These are phyloP conservation scores for Cotesia typhae DNA, from an alignment of 1,140 invertebrate genomes.

Conservation along the genomic window DNA sequence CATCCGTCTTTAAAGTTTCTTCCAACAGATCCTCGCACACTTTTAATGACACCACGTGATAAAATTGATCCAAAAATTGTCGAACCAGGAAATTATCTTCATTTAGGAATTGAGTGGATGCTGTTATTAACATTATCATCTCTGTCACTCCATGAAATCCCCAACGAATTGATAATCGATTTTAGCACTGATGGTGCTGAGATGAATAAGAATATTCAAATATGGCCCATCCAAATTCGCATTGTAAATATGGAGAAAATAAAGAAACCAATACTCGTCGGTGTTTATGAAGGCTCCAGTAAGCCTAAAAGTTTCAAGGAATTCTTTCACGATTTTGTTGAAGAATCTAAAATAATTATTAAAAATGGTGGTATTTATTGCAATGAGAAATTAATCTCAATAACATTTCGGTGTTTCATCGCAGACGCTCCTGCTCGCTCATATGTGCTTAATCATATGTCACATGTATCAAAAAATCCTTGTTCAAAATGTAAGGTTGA, in stretches of 20 bases:
- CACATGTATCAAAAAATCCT: conserved; percentile 34
- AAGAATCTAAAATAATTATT: conserved; percentile 23
- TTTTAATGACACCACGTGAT: background rate
- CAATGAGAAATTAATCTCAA: conserved; percentile 25
- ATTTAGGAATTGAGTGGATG: background rate
- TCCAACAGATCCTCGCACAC: background rate
- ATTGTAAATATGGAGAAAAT: background rate
- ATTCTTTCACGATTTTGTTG: conserved; percentile 33
- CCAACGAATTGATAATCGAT: background rate
- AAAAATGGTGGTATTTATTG: conserved; percentile 27
- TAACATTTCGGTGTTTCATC: conserved; percentile 39
- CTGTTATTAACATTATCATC: background rate
- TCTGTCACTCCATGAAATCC: background rate
- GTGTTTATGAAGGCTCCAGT: background rate
- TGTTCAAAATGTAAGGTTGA: conserved; percentile 38
- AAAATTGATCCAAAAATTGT: background rate
- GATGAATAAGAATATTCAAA: background rate
- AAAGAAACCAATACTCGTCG: background rate
- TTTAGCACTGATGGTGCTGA: conserved; percentile 11
- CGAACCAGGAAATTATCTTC: background rate
- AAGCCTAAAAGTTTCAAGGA: conserved; percentile 7
- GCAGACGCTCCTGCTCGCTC: conserved; percentile 41
- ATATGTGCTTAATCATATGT: conserved; percentile 23
- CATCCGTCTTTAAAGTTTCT: background rate
- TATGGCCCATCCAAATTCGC: conserved; percentile 16